These are phyloP conservation scores for Macroglossus sobrinus DNA, from an alignment of 2,113 vertebrate genomes.

Conservation along the genomic window DNA sequence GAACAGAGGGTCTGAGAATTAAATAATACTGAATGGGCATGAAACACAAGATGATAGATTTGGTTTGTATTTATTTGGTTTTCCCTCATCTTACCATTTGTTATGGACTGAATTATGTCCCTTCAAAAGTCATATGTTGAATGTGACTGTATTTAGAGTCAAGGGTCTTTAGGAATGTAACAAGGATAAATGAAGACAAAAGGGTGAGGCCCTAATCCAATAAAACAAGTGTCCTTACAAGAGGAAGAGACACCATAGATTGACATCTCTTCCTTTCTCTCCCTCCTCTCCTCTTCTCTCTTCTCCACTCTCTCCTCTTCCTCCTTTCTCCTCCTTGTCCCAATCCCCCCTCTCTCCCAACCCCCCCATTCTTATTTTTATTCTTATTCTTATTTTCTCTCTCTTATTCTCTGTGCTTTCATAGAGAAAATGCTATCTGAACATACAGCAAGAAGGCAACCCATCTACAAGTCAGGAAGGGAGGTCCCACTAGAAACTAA, in stretches of 20 bases:
- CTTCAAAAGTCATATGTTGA: neutral
- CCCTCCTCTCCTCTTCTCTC: no score
- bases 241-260: neutral
- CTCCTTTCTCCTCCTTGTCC: no score
- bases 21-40: neutral
- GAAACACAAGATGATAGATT: neutral
- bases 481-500: neutral
- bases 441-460: accelerated
- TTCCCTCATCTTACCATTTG: neutral
- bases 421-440: neutral
- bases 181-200: neutral
- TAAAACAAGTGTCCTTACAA: neutral
- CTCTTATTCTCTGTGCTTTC: neutral
- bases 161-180: neutral
- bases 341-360: no score
- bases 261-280: no score
- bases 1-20: neutral
- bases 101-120: neutral
- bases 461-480: neutral
- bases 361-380: no score
- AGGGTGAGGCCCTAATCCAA: neutral
- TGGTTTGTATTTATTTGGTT: neutral
- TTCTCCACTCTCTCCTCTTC: no score
- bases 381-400: no score
- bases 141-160: neutral